Evolutionary conservation across 2,113 vertebrate species (phyloP).

Genomic region (Peromyscus polionotus): DNA sequence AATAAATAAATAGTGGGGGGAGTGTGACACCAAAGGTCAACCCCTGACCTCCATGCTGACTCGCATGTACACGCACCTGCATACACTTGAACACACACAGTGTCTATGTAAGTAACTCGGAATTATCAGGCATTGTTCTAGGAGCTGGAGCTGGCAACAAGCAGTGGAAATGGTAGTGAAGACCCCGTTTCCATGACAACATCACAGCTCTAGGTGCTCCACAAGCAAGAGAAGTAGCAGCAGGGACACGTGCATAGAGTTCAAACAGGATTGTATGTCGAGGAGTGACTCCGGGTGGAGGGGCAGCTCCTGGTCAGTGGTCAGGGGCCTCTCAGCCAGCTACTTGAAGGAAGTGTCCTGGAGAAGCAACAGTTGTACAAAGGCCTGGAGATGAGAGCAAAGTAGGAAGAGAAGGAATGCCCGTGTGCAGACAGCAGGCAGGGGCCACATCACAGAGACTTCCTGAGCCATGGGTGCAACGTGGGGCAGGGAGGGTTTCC

Average conservation of each 20-base stretch:
- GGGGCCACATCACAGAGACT: background rate
- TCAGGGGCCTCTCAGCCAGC: background rate
- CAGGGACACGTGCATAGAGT: background rate
- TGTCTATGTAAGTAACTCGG: background rate
- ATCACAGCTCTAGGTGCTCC: background rate
- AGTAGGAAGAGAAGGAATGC: background rate
- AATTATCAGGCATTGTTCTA: constrained; percentile 1
- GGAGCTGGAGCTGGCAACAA: background rate
- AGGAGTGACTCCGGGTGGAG: background rate
- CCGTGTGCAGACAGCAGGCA: background rate
- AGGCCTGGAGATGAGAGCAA: background rate
- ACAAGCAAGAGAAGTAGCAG: background rate
- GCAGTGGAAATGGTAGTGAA: background rate
- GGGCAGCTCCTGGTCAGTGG: background rate
- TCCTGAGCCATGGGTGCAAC: background rate
- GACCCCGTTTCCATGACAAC: background rate
- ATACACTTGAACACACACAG: background rate
- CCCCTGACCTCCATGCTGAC: background rate
- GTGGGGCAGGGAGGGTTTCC: background rate
- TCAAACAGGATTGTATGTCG: background rate
- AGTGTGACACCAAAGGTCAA: too few relatives aligned
- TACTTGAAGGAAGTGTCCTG: background rate
- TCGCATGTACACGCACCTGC: background rate
- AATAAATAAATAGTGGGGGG: background rate
- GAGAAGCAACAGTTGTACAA: background rate